These are phyloP conservation scores for Xenops minutus DNA, from an alignment of 2,797 vertebrate genomes.

Conservation along the genomic window DNA sequence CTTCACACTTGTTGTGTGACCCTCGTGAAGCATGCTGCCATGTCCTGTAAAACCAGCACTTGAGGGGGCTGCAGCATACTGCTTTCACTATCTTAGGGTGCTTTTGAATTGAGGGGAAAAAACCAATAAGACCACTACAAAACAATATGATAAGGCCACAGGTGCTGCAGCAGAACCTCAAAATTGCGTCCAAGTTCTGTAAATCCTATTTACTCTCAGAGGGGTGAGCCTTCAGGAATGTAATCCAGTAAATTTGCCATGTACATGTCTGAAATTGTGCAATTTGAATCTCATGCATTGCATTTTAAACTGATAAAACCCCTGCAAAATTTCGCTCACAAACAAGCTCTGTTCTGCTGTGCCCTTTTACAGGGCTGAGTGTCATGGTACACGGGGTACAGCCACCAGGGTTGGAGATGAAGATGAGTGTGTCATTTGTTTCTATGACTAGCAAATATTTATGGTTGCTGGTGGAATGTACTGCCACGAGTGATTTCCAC, in stretches of 20 bases:
- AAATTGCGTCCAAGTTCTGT: background rate
- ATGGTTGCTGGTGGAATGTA: background rate
- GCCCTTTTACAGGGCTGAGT: background rate
- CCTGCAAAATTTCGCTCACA: background rate
- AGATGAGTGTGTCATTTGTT: background rate
- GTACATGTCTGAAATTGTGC: background rate
- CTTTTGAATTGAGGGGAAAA: background rate
- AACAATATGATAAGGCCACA: background rate
- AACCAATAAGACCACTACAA: background rate
- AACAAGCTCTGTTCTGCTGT: background rate
- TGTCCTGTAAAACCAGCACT: background rate
- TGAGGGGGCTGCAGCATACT: background rate
- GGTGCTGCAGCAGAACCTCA: background rate
- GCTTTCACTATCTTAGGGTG: background rate
- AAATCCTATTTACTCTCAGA: background rate
- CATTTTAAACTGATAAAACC: background rate
- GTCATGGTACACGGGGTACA: background rate
- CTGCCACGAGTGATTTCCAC: background rate
- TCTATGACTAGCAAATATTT: background rate
- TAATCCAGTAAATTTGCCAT: background rate
- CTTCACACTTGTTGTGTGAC: background rate
- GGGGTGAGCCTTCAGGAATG: background rate
- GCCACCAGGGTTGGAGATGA: background rate
- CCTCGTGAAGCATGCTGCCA: fast-evolving
- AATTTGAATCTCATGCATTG: background rate